Evolutionary conservation across 1,140 invertebrate genomes (phyloP), one percentile per base, ranked within the genome.

Genomic region (Latrodectus geometricus): DNA sequence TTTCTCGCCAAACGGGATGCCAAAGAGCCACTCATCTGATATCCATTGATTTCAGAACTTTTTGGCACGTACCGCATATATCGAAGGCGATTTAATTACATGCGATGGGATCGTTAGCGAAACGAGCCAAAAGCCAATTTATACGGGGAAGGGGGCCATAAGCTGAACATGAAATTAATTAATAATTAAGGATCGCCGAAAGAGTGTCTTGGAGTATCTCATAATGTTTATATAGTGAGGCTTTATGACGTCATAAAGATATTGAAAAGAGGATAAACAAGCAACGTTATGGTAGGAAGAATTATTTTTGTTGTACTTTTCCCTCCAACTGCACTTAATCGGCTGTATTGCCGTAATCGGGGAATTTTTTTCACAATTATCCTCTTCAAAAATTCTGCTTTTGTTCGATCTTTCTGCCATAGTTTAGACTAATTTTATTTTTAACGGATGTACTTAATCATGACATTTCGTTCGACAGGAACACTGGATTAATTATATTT

Each of bases 171-270:
- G 81, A 84, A 84, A 84, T 84, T 84, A 84, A 84, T 84, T 84
- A 84, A 84, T 84, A 84, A 84, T 84, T 84, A 84, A 84, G 75
- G 81, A 84, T 84, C 49, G 81, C 56, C 81, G 65, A 84, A 84
- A 84, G 81, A 84, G 54, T 75, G 81, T 76, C 75, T 48, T 56
- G 69, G 79, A 82, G 79, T 82, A 73, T 82, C 79, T 84, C 81
- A 84, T 84, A 84, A 84, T 84, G 81, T 84, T 84, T 84, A 84
- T 84, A 84, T 75, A 84, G 81, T 84, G 81, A 48, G 72, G 72
- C 65, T 84, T 84, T 84, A 84, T 84, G 81, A 84, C 81, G 81
- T 84, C 81, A 84, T 84, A 84, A 84, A 84, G 72, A 75, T 66
- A 73, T 65, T 76, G 73, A 76, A 35, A 84, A 75, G 73, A 84